Evolutionary conservation across 2,888 invertebrate genomes (phyloP), one percentile per base, ranked within the genome.

Genomic region (Latheticus oryzae): DNA sequence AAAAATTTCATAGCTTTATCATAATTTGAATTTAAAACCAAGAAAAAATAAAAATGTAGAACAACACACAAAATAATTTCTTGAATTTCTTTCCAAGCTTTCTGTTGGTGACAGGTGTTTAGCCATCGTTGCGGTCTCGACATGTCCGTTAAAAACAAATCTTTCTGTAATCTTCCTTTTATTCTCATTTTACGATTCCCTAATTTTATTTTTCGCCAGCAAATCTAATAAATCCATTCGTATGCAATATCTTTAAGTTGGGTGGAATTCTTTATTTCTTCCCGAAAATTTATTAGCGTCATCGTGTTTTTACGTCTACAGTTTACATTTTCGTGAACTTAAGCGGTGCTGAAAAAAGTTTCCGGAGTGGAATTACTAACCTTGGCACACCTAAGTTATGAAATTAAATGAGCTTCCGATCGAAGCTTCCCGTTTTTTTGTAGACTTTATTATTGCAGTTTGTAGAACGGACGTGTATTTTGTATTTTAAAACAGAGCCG

Each of bases 91-190:
- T n/a, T n/a, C n/a, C n/a, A n/a, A 12, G 11, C 28, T 11, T 28
- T 28, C 12, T 28, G 8, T 12, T 11, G 28, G 28, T 28, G 11
- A n/a, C 26, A 8, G 26, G 26, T 26, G 28, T 8, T 28, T 28
- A 9, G 38, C 11, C 17, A 2, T 3, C 21, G 11, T 12, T 8
- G 13, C 17, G 17, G 15, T 9, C 16, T 7, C 26, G 28, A 17
- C 8, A 16, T 45, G 42, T 42, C 28, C 30, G 45, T 45, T 45
- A 45, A 45, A 43, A 43, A 45, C 19, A 35, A 47, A 47, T 47
- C 47, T 47, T 13, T 16, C 24, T 47, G 35, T 35, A 47, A 47
- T 47, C 23, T 47, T 35, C 33, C 9, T 13, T 33, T 45, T 21
- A 45, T 45, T 32, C 45, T 5, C 32, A 28, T 45, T 45, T 47